These are phyloP conservation scores for Carollia perspicillata DNA, from an alignment of 2,113 vertebrate species.

Conservation along the genomic window DNA sequence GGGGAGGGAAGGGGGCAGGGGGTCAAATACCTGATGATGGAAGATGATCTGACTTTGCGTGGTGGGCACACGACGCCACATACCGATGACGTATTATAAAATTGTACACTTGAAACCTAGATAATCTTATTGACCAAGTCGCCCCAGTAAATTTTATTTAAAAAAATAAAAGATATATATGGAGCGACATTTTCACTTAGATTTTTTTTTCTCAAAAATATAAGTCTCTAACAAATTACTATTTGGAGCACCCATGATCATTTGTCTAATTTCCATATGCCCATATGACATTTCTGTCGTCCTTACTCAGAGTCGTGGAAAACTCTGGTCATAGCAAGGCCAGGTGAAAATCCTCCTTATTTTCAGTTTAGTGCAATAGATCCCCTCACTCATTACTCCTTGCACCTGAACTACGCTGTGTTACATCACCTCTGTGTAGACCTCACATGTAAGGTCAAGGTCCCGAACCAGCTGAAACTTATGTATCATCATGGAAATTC, in stretches of 20 bases:
- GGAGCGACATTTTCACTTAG: neutral
- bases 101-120: too few relatives aligned
- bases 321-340: neutral
- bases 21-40: neutral
- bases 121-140: neutral
- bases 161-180: neutral
- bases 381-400: neutral
- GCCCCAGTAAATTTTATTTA: neutral
- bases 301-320: neutral
- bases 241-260: neutral
- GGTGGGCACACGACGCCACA: accelerated
- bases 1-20: neutral
- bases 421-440: neutral
- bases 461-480: neutral
- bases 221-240: neutral
- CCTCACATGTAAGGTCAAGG: neutral
- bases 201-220: neutral
- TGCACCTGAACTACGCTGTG: neutral
- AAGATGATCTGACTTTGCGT: accelerated
- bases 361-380: neutral
- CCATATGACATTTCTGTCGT: neutral
- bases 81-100: too few relatives aligned
- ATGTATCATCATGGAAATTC: neutral
- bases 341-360: neutral
- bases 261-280: neutral